Evolutionary conservation across 1,140 invertebrate genomes (phyloP), one percentile per base, ranked within the genome.

Genomic region (Amyelois transitella): DNA sequence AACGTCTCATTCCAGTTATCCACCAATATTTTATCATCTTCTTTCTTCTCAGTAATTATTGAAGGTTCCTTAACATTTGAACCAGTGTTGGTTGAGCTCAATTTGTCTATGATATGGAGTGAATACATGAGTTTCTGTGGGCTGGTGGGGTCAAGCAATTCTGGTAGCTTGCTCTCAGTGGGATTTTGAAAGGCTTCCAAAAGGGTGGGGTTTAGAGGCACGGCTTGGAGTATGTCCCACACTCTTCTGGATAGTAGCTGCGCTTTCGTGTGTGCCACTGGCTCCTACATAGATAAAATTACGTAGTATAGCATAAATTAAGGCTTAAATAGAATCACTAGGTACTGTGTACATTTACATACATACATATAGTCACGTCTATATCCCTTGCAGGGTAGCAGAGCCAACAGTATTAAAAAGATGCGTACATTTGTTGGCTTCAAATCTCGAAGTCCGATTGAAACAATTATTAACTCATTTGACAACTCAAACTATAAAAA

Each of bases 81-180:
- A 12, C 64, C 53, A 60, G 58, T 76, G 14, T 71, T 79, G 32
- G 77, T 81, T 51, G 75, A 83, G 62, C 81, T 85, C 50, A 86
- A 67, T 58, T 91, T 92, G 53, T 98, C 96, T 1, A 98, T 94
- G 53, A 98, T 97, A 74, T 98, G 96, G 38, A 98, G 80, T 0
- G 96, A 97, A 78, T 98, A 98, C 95, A 98, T 97, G 43, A 98
- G 90, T 76, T 97, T 97, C 80, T 98, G 96, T 0, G 96, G 94
- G 82, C 95, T 96, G 1, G 92, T 92, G 0, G 96, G 95, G 87
- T 97, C 94, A 0, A 98, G 88, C 0, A 98, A 79, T 64, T 94
- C 92, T 18, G 92, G 90, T 60, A 96, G 84, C 59, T 92, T 91
- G 48, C 89, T 89, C 66, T 91, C 91, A 1, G 86, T 90, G 0